phyloP scores from a whole-genome alignment of 2,888 invertebrate species.

The Drosophila stalkeri region DNA sequence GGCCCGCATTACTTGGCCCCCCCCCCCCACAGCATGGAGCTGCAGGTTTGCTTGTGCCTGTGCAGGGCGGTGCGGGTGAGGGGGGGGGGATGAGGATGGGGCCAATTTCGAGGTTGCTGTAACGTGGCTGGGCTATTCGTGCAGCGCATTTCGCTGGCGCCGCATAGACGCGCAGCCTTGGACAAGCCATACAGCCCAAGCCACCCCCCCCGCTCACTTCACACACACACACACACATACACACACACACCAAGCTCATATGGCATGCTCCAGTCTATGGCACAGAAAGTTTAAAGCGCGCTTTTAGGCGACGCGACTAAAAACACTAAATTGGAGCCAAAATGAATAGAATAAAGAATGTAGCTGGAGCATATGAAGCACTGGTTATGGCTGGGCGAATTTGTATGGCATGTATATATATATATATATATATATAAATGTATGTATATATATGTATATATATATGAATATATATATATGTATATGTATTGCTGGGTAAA shows the following conservation, averaged over 20 bases:
- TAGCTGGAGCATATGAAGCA: slow-evolving; percentile 8
- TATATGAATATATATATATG: slow-evolving; percentile 4
- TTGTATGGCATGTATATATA: background rate
- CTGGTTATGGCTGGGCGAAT: background rate
- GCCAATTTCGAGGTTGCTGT: slow-evolving; percentile 47
- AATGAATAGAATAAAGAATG: slow-evolving; percentile 9
- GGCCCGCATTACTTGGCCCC: slow-evolving; percentile 9
- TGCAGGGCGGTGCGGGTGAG: too few species aligned
- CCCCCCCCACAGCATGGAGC: too few species aligned
- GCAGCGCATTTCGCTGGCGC: slow-evolving; percentile 76
- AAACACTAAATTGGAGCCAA: slow-evolving; percentile 6
- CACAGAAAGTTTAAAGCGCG: slow-evolving; percentile 61
- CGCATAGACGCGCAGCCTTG: slow-evolving; percentile 75
- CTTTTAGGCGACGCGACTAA: slow-evolving; percentile 42
- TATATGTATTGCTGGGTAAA: slow-evolving; percentile 29
- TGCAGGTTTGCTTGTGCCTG: background rate
- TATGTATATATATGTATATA: slow-evolving; percentile 12
- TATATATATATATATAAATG: slow-evolving; percentile 1
- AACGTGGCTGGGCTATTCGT: slow-evolving; percentile 64
- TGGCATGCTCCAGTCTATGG: background rate
- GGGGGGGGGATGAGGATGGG: background rate
- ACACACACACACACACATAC: background rate
- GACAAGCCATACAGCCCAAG: slow-evolving; percentile 20
- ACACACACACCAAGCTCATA: background rate
- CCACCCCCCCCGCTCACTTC: background rate